Base-by-base conservation (phyloP, 2,797 vertebrate genomes). In the Syngnathus acus region DNA sequence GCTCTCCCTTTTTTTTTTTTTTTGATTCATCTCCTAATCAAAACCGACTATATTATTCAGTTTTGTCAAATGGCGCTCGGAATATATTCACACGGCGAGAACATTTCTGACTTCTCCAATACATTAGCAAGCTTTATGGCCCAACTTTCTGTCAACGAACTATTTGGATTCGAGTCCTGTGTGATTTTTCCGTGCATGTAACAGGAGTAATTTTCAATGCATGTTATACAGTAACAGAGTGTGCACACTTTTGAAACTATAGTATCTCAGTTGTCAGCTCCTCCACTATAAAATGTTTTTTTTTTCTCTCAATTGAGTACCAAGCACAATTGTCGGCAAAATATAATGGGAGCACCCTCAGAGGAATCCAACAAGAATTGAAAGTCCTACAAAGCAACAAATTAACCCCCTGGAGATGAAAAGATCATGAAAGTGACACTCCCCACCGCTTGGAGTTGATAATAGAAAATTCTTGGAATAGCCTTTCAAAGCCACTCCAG, bases 41-140 rank as follows among this genome's bases (percentile, higher is more conserved):
- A 2, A 61, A 67, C 72, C 66, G 38, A 72, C 57, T 68, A 58
- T 71, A 50, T 82, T 82, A 82, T 82, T 86, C 69, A 69, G 32
- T 71, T 80, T 71, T 21, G 51, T 64, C 64, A 72, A 73, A 77
- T 68, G 37, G 67, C 78, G 65, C 65, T 77, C 58, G 70, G 77
- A 1, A 13, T 54, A 54, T 54, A 54, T 54, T 54, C 51, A 76
- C 82, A 71, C 82, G 65, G 54, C 72, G 5, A 37, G 47, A 11
- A 26, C 73, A 75, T 76, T 77, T 72, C 81, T 14, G 13, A 45
- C 43, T 45, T 10, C 43, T 14, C 32, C 2, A 32, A 3, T 32
- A 14, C 4, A 14, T 45, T 14, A 45, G 13, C 43, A 10, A 45
- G 43, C 43, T 45, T 2, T 19, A 16, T 48, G 14, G 16, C 45